These are phyloP conservation scores for Pollachius pollachius DNA, from an alignment of 2,113 vertebrate species.

Conservation along the genomic window DNA sequence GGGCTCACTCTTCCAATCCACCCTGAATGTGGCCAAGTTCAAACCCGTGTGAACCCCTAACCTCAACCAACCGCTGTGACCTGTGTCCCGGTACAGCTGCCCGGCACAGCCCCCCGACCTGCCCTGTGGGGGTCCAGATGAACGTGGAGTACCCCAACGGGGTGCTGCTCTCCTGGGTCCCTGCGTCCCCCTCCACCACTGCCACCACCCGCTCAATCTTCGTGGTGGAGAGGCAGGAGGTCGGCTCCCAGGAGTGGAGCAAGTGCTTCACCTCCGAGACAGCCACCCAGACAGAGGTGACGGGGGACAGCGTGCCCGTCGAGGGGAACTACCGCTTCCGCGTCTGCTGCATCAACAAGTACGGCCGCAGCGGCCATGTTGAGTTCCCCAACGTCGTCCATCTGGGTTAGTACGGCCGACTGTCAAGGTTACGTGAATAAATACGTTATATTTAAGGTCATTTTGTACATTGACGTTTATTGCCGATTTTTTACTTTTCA, in stretches of 20 bases:
- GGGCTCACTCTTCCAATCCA: too few relatives aligned
- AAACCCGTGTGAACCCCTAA: too few relatives aligned
- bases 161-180: conserved; percentile 79
- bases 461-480: too few relatives aligned
- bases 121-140: conserved; percentile 78
- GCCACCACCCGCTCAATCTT: conserved; percentile 76
- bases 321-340: conserved; percentile 88
- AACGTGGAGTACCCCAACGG: conserved; percentile 76
- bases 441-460: too few relatives aligned
- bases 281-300: conserved; percentile 74
- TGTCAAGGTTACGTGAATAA: neutral
- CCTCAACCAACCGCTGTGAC: too few relatives aligned
- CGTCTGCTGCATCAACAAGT: conserved; percentile 81
- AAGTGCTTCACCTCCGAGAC: conserved; percentile 83
- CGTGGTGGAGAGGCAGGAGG: conserved; percentile 83
- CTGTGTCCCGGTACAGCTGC: conserved; percentile 62
- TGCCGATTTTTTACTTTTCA: too few relatives aligned
- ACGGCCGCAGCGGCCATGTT: conserved; percentile 82
- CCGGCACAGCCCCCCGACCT: conserved; percentile 79
- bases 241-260: conserved; percentile 82
- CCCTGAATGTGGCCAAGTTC: too few relatives aligned
- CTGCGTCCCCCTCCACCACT: conserved; percentile 62
- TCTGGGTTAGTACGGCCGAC: conserved; percentile 75
- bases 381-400: conserved; percentile 84
- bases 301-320: conserved; percentile 73